Percentiles rank a stretch among this genome's conserved stretches.
These are phyloP conservation scores for Kryptolebias marmoratus DNA, from an alignment of 2,113 vertebrate genomes.

Conservation along the genomic window DNA sequence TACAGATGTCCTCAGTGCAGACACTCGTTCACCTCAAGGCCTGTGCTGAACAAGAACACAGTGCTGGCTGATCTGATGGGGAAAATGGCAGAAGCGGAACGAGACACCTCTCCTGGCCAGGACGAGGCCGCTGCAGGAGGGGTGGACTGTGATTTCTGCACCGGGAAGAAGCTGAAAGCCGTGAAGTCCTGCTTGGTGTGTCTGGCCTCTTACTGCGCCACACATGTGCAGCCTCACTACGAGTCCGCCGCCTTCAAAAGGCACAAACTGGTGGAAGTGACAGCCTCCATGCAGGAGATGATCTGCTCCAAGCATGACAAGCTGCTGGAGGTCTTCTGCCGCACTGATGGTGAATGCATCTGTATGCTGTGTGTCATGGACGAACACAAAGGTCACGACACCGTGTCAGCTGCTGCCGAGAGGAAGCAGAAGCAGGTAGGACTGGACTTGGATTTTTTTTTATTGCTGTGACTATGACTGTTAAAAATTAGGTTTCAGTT, in stretches of 20 bases:
- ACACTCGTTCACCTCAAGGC: constrained; percentile 26
- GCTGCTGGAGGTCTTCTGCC: constrained; percentile 51
- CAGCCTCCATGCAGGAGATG: constrained; percentile 43
- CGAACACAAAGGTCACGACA: constrained; percentile 55
- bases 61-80: constrained; percentile 28
- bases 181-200: constrained; percentile 61
- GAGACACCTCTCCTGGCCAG: rapidly evolving
- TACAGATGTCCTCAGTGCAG: constrained; percentile 55
- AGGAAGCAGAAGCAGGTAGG: constrained; percentile 41
- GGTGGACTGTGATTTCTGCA: constrained; percentile 60
- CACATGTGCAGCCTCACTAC: constrained; percentile 55
- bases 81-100: background rate
- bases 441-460: background rate
- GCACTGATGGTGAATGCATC: constrained; percentile 43
- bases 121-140: constrained; percentile 1
- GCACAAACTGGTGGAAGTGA: constrained; percentile 55
- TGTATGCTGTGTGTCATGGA: constrained; percentile 58
- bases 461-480: too few species aligned
- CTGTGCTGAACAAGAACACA: constrained; percentile 49
- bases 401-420: constrained; percentile 39
- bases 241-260: constrained; percentile 60
- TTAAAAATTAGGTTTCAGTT: too few species aligned
- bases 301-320: constrained; percentile 54
- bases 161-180: constrained; percentile 44
- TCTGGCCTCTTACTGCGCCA: constrained; percentile 52